These are phyloP conservation scores for Eutolmus rufibarbis DNA, from an alignment of 2,888 invertebrate species.

Conservation along the genomic window DNA sequence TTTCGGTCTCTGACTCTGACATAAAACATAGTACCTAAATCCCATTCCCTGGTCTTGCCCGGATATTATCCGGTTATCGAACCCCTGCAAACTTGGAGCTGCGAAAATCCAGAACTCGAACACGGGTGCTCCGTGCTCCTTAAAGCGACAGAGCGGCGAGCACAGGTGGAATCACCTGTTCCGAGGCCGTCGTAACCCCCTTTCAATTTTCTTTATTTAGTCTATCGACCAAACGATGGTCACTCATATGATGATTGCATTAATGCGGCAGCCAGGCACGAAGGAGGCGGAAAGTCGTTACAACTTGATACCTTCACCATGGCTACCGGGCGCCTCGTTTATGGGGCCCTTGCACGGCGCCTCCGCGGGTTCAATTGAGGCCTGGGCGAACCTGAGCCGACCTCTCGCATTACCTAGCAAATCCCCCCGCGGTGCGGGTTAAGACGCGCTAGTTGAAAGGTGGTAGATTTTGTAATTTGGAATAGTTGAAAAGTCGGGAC, in stretches of 20 bases:
- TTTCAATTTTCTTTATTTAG: constrained; percentile 13
- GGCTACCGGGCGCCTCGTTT: constrained; percentile 23
- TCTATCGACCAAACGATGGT: constrained; percentile 43
- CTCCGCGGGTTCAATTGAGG: neutral
- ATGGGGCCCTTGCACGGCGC: neutral
- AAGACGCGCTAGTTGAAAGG: neutral
- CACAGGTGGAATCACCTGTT: constrained; percentile 29
- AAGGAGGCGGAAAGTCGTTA: constrained; percentile 7
- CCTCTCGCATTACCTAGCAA: neutral
- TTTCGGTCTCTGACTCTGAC: too few relatives aligned
- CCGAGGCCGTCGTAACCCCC: neutral
- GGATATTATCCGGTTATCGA: constrained; percentile 24
- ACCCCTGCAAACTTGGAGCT: neutral
- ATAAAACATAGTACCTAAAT: neutral
- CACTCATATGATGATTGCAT: constrained; percentile 32
- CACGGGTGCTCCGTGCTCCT: neutral
- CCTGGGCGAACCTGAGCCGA: neutral
- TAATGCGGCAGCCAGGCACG: constrained; percentile 12
- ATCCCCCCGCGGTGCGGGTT: neutral
- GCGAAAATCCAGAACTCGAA: neutral
- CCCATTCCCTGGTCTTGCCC: neutral
- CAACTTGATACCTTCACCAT: constrained; percentile 27
- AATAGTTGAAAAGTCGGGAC: neutral
- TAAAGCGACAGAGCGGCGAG: neutral
- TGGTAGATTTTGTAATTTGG: neutral